phyloP scores from a whole-genome alignment of 2,888 invertebrate genomes.

The Tinea pellionella region DNA sequence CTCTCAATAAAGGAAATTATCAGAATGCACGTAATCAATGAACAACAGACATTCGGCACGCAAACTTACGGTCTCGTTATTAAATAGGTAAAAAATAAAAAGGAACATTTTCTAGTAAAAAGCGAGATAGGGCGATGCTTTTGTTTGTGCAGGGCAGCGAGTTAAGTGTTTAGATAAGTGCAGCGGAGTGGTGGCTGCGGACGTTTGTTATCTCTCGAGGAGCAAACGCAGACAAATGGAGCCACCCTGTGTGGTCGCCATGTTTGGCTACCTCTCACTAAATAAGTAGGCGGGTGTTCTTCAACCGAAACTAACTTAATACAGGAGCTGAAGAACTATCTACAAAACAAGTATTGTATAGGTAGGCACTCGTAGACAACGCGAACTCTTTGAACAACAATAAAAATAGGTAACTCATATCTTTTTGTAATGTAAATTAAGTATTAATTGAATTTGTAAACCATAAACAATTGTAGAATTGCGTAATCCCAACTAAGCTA shows the following conservation, averaged over 20 bases:
- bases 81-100: slow-evolving; percentile 56
- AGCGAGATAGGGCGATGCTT: slow-evolving; percentile 55
- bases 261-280: slow-evolving; percentile 34
- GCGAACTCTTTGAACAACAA: background rate
- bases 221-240: slow-evolving; percentile 57
- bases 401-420: no score
- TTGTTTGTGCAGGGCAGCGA: slow-evolving; percentile 59
- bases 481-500: background rate
- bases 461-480: slow-evolving; percentile 10
- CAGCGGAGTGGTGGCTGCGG: slow-evolving; percentile 47
- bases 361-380: background rate
- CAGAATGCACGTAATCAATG: slow-evolving; percentile 11
- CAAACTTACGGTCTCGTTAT: slow-evolving; percentile 33
- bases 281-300: slow-evolving; percentile 36
- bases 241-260: slow-evolving; percentile 62
- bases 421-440: background rate
- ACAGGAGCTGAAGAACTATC: slow-evolving; percentile 23
- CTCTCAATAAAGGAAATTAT: slow-evolving; percentile 7
- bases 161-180: slow-evolving; percentile 69
- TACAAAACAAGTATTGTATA: slow-evolving; percentile 15
- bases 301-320: slow-evolving; percentile 32
- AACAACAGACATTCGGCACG: slow-evolving; percentile 43
- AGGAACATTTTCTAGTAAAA: slow-evolving; percentile 57
- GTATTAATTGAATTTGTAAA: background rate
- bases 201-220: slow-evolving; percentile 63